Conservation (phyloP, 2,797 vertebrate species). For the Psittacula echo region DNA sequence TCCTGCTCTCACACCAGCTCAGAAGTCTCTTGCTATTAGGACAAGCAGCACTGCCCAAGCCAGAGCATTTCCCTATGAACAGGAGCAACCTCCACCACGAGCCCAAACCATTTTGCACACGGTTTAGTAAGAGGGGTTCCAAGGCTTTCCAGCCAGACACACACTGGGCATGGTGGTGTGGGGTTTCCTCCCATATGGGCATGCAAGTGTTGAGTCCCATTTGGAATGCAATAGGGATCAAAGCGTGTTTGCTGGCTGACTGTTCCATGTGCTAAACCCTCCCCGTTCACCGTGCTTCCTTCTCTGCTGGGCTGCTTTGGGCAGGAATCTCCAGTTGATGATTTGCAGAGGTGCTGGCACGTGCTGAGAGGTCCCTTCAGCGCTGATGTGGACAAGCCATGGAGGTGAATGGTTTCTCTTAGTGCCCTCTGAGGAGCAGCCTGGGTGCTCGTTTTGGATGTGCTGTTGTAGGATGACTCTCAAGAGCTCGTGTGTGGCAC, state of each 20-base stretch:
- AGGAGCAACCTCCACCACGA: background rate
- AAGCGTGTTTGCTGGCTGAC: background rate
- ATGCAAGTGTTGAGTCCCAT: background rate
- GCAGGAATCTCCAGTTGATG: background rate
- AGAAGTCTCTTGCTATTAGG: background rate
- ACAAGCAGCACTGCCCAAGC: background rate
- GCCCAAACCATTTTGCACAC: background rate
- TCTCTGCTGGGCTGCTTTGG: background rate
- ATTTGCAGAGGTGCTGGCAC: background rate
- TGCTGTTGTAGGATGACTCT: background rate
- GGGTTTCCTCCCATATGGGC: accelerated
- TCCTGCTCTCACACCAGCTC: background rate
- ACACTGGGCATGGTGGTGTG: background rate
- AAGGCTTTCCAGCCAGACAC: background rate
- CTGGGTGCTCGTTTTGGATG: background rate
- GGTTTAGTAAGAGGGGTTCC: background rate
- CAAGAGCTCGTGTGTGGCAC: background rate
- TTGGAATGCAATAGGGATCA: background rate
- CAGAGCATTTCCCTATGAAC: background rate
- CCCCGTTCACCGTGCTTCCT: background rate
- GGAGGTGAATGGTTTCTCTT: background rate
- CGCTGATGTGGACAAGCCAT: background rate
- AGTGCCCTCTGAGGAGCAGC: background rate
- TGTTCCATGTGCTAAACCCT: background rate
- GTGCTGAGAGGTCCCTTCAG: background rate